phyloP scores from a whole-genome alignment of 2,888 invertebrate genomes.

The Ophion obscuratus region DNA sequence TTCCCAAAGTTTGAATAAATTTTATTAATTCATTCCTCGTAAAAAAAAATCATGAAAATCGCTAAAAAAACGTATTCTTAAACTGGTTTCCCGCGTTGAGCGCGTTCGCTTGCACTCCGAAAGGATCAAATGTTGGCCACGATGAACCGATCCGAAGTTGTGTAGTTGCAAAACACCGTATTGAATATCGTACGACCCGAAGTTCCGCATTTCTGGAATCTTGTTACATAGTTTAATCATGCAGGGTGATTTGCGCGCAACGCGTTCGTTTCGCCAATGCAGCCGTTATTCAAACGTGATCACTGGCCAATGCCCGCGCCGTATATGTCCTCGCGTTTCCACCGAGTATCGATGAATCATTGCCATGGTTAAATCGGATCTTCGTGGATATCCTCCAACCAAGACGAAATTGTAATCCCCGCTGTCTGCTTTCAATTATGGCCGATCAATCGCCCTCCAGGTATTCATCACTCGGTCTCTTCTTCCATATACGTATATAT shows the following conservation, averaged over 20 bases:
- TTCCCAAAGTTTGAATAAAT: no score
- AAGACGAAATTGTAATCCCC: constrained; percentile 61
- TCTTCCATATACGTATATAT: neutral
- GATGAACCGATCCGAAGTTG: neutral
- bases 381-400: constrained; percentile 45
- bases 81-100: neutral
- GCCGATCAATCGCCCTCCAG: constrained; percentile 70
- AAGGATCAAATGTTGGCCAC: neutral
- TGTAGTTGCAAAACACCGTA: neutral
- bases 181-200: constrained; percentile 1
- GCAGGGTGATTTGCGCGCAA: constrained; percentile 19
- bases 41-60: no score
- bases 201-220: constrained; percentile 13
- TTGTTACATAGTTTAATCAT: constrained; percentile 39
- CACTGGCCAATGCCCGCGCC: constrained; percentile 1
- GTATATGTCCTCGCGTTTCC: neutral
- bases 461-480: constrained; percentile 71
- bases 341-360: constrained; percentile 30
- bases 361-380: constrained; percentile 45
- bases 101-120: neutral
- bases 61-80: no score
- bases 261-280: constrained; percentile 38
- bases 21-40: no score
- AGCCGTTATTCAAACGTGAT: constrained; percentile 65
- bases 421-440: constrained; percentile 74